Percentiles rank a stretch among this genome's conserved stretches.
phyloP scores from a whole-genome alignment of 2,113 vertebrate genomes.

The Leptobrachium ailaonicum region DNA sequence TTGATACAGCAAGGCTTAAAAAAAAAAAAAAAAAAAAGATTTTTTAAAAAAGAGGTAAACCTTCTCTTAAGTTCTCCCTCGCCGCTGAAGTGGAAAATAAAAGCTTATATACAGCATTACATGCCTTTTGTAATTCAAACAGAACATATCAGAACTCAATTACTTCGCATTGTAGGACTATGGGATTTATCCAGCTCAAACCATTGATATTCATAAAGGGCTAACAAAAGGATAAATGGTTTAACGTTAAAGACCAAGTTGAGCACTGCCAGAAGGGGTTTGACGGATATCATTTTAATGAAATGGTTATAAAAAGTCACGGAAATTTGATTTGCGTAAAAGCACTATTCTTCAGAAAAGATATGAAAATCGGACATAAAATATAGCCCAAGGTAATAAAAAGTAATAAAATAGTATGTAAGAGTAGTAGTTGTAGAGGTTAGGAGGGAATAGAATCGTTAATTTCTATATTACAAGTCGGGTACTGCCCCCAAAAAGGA shows the following conservation, averaged over 20 bases:
- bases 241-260: neutral
- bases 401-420: too few species aligned
- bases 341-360: too few species aligned
- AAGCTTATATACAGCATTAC: neutral
- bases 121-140: neutral
- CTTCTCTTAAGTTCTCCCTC: neutral
- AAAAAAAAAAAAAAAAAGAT: neutral
- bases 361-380: too few species aligned
- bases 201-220: neutral
- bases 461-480: too few species aligned
- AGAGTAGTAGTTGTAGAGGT: too few species aligned
- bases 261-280: neutral
- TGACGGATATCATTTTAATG: neutral
- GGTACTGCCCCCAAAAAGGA: too few species aligned
- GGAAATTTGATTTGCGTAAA: too few species aligned
- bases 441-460: too few species aligned
- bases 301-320: too few species aligned
- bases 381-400: too few species aligned
- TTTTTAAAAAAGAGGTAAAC: neutral
- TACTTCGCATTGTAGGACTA: neutral
- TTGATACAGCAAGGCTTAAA: constrained; percentile 16
- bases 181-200: neutral
- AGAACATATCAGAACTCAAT: neutral
- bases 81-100: neutral
- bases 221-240: neutral